These are phyloP conservation scores for Minunthozetes semirufus DNA, from an alignment of 2,888 invertebrate genomes.

Conservation along the genomic window DNA sequence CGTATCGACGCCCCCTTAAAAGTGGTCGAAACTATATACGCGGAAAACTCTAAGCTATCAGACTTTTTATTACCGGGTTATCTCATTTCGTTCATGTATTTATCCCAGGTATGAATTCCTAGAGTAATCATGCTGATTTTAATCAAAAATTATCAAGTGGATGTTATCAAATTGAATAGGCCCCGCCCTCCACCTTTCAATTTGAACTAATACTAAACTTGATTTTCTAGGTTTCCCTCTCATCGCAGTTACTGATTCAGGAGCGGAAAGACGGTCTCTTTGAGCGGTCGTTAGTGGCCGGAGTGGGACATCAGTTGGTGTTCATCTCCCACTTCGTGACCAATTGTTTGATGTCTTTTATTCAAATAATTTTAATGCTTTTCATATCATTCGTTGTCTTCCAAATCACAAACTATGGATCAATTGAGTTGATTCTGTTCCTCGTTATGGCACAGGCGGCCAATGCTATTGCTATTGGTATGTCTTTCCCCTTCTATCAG, in stretches of 20 bases:
- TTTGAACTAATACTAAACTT: too few species aligned
- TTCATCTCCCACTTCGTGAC: conserved; percentile 36
- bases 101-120: conserved; percentile 22
- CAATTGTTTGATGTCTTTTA: conserved; percentile 23
- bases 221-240: conserved; percentile 13
- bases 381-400: conserved; percentile 18
- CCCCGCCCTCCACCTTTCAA: too few species aligned
- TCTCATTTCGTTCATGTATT: conserved; percentile 32
- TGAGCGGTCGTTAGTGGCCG: conserved; percentile 35
- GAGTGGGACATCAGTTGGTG: conserved; percentile 31
- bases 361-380: conserved; percentile 31
- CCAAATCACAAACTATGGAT: conserved; percentile 22
- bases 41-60: conserved; percentile 23
- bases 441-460: conserved; percentile 26
- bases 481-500: neutral
- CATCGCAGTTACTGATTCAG: conserved; percentile 32
- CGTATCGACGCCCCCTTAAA: conserved; percentile 26
- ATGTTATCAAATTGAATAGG: neutral
- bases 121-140: neutral
- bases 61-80: conserved; percentile 31
- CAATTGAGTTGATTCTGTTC: neutral
- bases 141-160: neutral
- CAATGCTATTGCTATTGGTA: conserved; percentile 24
- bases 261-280: conserved; percentile 35
- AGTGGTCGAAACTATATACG: conserved; percentile 15